Conservation (phyloP, 2,113 vertebrate species). For the Brachypteracias leptosomus region DNA sequence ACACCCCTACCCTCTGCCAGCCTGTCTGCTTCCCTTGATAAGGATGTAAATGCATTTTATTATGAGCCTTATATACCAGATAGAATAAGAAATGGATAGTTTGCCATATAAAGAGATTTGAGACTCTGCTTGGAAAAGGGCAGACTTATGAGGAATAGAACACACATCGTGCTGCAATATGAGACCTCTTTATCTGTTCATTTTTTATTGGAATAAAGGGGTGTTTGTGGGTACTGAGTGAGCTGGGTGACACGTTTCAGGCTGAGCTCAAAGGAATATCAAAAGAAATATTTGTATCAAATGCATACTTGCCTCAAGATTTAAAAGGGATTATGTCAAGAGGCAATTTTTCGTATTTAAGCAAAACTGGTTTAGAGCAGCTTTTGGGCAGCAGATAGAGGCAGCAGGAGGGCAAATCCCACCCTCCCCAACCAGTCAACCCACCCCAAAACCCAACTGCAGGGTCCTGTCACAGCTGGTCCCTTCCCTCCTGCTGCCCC, state of each 20-base stretch:
- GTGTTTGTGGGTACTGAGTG: constrained; percentile 10
- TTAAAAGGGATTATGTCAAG: neutral
- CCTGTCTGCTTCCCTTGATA: neutral
- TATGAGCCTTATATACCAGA: neutral
- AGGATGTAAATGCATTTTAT: neutral
- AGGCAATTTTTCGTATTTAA: neutral
- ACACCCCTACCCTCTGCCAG: neutral
- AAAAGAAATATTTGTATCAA: neutral
- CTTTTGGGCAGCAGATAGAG: neutral
- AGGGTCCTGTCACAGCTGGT: neutral
- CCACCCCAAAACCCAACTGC: neutral
- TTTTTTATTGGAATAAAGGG: constrained; percentile 18
- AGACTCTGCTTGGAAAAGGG: neutral
- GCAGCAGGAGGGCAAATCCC: neutral
- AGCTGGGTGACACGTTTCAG: neutral
- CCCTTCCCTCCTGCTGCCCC: neutral
- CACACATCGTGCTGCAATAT: neutral
- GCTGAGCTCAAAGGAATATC: neutral
- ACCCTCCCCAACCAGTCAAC: neutral
- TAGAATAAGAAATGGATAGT: neutral
- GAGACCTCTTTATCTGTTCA: neutral
- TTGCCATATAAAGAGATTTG: neutral
- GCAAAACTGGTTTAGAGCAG: neutral
- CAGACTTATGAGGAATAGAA: neutral
- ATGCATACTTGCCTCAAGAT: neutral